Evolutionary conservation across 2,113 vertebrate species (phyloP).

Genomic region (Glaucidium brasilianum): DNA sequence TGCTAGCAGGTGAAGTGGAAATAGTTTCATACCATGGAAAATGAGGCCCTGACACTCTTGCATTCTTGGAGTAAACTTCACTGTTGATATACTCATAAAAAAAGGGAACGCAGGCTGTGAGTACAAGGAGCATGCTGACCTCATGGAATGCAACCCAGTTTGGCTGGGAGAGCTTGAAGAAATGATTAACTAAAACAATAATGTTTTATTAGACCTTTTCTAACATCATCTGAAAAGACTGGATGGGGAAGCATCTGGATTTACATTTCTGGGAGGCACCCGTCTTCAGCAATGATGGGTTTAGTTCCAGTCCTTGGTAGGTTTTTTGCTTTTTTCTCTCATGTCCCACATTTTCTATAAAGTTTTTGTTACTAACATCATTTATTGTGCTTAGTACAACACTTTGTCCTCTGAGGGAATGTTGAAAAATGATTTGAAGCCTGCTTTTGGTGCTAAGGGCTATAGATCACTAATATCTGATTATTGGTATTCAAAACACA

Average conservation of each 20-base stretch:
- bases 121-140: constrained; percentile 27
- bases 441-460: background rate
- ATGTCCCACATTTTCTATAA: background rate
- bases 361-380: background rate
- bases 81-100: background rate
- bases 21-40: background rate
- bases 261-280: background rate
- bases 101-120: background rate
- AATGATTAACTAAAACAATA: constrained; percentile 34
- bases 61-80: background rate
- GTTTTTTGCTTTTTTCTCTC: background rate
- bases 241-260: background rate
- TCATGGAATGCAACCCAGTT: background rate
- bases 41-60: background rate
- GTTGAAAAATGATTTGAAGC: background rate
- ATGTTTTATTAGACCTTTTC: background rate
- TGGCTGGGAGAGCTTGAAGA: background rate
- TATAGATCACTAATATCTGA: background rate
- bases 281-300: background rate
- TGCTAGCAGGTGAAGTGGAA: constrained; percentile 14
- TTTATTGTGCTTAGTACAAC: background rate
- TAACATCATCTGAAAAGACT: background rate
- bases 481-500: background rate
- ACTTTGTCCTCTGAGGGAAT: background rate
- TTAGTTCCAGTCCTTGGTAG: background rate